Conservation (phyloP, 2,113 vertebrate genomes). For the Harpagus bidentatus region DNA sequence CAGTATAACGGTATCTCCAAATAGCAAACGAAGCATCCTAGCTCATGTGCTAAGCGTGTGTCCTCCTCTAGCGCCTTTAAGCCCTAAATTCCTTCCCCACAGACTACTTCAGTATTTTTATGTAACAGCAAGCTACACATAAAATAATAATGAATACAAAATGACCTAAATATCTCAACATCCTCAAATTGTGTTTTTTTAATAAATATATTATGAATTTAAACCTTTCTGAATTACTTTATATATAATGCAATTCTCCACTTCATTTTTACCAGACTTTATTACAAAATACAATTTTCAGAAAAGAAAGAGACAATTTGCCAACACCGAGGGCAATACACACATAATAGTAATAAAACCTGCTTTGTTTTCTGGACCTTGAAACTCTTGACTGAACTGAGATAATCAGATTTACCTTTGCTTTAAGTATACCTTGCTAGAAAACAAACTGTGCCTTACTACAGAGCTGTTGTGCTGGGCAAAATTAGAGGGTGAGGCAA, state of each 20-base stretch:
- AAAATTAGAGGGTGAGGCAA: not conserved
- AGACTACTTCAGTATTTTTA: not conserved
- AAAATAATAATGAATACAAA: conserved; percentile 4
- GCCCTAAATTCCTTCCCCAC: not conserved
- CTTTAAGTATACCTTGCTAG: not conserved
- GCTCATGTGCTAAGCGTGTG: not conserved
- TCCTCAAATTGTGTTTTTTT: not conserved
- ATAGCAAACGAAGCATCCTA: not conserved
- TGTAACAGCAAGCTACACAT: not conserved
- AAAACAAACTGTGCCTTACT: not conserved
- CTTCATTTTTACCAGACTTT: not conserved
- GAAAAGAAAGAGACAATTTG: not conserved
- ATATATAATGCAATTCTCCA: not conserved
- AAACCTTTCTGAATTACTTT: not conserved
- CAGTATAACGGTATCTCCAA: not conserved
- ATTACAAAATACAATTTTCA: not conserved
- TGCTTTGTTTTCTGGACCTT: not conserved
- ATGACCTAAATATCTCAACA: not conserved
- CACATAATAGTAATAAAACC: not conserved
- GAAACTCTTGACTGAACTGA: not conserved
- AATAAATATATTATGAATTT: not conserved
- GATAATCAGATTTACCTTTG: conserved; percentile 1
- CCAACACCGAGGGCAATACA: not conserved
- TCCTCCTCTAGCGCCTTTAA: not conserved
- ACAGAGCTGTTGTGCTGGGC: not conserved